phyloP scores from a whole-genome alignment of 2,888 invertebrate species.

The Ctena decussata region DNA sequence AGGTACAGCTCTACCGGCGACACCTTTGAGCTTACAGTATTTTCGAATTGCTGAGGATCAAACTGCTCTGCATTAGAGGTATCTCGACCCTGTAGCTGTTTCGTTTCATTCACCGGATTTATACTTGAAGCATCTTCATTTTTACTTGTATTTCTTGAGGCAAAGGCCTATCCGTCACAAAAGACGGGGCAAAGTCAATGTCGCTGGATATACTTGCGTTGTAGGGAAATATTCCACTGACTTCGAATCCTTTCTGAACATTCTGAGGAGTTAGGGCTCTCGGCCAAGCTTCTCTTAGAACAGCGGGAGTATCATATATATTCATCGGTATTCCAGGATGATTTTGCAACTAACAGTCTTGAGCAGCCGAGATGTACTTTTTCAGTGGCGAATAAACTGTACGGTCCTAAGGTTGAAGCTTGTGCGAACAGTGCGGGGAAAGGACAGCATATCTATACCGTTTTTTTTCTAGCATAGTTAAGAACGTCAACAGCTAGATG shows the following conservation, averaged over 20 bases:
- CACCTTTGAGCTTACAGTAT: no score
- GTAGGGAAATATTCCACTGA: conserved; percentile 31
- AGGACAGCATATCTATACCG: conserved; percentile 85
- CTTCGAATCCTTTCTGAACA: conserved; percentile 20
- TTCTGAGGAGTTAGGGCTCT: conserved; percentile 6
- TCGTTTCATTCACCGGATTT: no score
- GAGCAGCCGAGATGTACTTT: neutral
- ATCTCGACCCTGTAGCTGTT: no score
- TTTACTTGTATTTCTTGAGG: no score
- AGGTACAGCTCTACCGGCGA: no score
- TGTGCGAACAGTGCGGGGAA: conserved; percentile 84
- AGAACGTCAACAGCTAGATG: conserved; percentile 74
- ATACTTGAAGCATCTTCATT: no score
- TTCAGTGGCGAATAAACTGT: neutral
- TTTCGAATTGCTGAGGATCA: no score
- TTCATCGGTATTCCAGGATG: conserved; percentile 85
- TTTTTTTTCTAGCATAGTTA: conserved; percentile 80
- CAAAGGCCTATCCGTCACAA: conserved; percentile 11
- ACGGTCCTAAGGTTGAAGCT: neutral
- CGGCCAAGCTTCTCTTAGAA: conserved; percentile 9
- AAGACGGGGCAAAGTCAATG: conserved; percentile 26
- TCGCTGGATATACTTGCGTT: conserved; percentile 30
- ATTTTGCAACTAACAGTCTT: neutral
- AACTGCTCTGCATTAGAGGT: no score
- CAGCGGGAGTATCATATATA: conserved; percentile 79